Evolutionary conservation across 2,797 vertebrate species (phyloP).

Genomic region (Thamnophis elegans): DNA sequence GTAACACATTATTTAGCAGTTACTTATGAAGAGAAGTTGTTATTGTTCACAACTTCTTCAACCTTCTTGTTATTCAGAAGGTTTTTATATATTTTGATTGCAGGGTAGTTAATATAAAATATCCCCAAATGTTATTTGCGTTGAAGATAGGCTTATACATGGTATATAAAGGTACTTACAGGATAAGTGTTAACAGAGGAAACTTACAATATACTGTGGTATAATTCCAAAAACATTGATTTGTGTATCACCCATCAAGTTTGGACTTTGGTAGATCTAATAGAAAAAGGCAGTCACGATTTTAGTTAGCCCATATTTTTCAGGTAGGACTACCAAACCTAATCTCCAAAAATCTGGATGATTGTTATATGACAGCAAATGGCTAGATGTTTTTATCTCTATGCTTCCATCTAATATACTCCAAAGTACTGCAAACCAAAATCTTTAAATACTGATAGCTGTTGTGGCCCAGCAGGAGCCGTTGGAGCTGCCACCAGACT

Average conservation of each 20-base stretch:
- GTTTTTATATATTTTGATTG: neutral
- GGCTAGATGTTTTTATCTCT: neutral
- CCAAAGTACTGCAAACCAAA: neutral
- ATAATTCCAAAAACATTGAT: neutral
- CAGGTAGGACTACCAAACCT: neutral
- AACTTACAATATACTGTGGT: neutral
- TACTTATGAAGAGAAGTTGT: neutral
- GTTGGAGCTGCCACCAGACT: too few species aligned
- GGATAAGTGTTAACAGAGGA: neutral
- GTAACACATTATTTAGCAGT: neutral
- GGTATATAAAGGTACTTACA: neutral
- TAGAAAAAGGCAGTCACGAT: neutral
- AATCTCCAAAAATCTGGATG: neutral
- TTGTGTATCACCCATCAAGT: neutral
- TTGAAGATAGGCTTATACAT: neutral
- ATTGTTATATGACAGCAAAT: neutral
- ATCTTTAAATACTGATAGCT: neutral
- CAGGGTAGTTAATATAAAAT: neutral
- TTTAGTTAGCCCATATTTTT: neutral
- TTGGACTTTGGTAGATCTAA: neutral
- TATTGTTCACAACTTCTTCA: too few species aligned
- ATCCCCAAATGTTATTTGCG: neutral
- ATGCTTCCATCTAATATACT: neutral
- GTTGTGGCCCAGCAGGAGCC: too few species aligned
- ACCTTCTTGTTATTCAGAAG: neutral